These are phyloP conservation scores for Nemoura dubitans DNA, from an alignment of 2,888 invertebrate genomes.

Conservation along the genomic window DNA sequence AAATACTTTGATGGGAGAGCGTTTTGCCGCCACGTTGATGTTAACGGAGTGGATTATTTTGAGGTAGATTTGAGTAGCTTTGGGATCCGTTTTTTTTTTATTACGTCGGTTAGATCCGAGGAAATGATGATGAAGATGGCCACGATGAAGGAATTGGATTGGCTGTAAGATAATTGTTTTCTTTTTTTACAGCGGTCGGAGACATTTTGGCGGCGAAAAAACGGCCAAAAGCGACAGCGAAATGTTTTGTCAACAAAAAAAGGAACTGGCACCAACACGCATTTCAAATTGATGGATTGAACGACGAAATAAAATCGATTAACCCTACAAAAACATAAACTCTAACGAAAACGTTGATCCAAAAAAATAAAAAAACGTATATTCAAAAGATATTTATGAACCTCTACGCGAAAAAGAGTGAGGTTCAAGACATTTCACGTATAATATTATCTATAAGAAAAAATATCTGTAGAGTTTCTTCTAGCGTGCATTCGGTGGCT, in stretches of 20 bases:
- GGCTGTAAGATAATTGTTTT: background rate
- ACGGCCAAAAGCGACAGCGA: background rate
- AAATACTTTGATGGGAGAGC: background rate
- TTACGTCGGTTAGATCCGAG: background rate
- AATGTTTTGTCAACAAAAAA: background rate
- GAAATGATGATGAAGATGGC: background rate
- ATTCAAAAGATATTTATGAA: conserved; percentile 3
- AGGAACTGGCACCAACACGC: background rate
- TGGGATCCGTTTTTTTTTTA: background rate
- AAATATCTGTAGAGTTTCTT: conserved; percentile 7
- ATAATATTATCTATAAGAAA: background rate
- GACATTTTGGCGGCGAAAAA: background rate
- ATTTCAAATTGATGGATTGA: background rate
- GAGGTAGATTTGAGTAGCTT: background rate
- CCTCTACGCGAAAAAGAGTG: background rate
- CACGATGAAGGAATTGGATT: background rate
- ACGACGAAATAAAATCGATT: background rate
- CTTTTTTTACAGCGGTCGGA: background rate
- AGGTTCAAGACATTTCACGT: background rate
- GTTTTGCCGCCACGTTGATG: background rate
- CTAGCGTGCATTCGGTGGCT: background rate
- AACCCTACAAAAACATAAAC: background rate
- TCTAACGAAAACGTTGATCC: background rate
- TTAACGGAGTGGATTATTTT: background rate
- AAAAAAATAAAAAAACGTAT: background rate